Conservation (phyloP, 2,888 invertebrate genomes). For the Microplitis deprimator region DNA sequence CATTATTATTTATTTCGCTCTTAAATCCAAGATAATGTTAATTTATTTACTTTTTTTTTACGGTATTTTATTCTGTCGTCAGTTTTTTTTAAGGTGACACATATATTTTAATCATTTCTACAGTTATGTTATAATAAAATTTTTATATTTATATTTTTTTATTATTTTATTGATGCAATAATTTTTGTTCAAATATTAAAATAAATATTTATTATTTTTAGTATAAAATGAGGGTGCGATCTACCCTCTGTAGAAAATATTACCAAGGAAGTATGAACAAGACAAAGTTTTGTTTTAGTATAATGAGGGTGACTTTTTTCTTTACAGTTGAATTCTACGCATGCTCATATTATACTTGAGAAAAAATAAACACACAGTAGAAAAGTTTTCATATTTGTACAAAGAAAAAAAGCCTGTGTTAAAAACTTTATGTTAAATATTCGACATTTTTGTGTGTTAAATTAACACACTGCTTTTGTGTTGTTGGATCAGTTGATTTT, state of each 20-base stretch:
- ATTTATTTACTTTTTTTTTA: background rate
- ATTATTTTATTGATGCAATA: no score
- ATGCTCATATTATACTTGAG: background rate
- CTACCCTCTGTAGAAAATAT: constrained; percentile 49
- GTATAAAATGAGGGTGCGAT: constrained; percentile 55
- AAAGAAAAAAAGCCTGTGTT: no score
- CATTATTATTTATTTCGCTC: background rate
- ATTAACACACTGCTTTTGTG: no score
- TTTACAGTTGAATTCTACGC: background rate
- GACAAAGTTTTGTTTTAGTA: background rate
- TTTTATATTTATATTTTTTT: no score
- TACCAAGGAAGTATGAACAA: constrained; percentile 50
- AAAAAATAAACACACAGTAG: background rate
- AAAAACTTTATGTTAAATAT: no score
- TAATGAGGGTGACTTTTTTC: background rate
- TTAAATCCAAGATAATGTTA: constrained; percentile 2
- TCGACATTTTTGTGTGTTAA: no score
- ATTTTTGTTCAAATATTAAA: background rate
- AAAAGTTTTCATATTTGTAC: no score
- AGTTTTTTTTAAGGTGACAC: background rate
- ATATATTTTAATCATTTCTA: background rate
- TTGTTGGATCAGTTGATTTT: no score
- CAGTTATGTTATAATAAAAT: background rate
- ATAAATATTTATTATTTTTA: constrained; percentile 47
- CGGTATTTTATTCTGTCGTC: background rate